Base-by-base conservation (phyloP, 2,888 invertebrate species). In the Caenorhabditis drosophilae region DNA sequence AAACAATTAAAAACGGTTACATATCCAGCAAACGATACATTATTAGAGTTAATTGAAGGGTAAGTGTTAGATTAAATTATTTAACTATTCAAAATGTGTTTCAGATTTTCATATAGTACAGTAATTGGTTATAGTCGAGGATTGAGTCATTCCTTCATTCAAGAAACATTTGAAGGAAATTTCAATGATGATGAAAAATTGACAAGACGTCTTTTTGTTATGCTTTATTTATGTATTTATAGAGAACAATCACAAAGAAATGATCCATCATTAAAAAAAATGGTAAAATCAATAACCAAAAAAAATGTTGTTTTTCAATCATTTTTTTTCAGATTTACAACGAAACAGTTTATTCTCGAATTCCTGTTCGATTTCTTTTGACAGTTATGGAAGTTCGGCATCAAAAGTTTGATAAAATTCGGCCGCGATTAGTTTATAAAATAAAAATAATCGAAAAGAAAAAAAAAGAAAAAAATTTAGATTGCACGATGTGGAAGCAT, bases 281-380 rank as follows among this genome's bases (percentile, higher is more conserved):
- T 54, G 40, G 50, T 58, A 18, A 4, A 6, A n/a, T 11, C 20
- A 4, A 27, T 20, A 45, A n/a, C 15, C 27, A 9, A 9, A 11
- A 22, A n/a, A 12, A n/a, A n/a, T n/a, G n/a, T 45, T n/a, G 11
- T 48, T 6, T 18, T 31, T 4, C 38, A 6, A 48, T 40, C 18
- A 36, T 31, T 31, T 31, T 12, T 22, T 51, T 64, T 31, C 50
- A 68, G 64, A 38, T 45, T 15, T 70, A 70, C 49, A 34, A 52
- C 15, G 22, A 54, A 11, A 51, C 59, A 1, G 38, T 73, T 16
- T 73, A 51, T 54, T 47, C 52, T 2, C 36, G 42, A 31, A 50
- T 73, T n/a, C 75, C 75, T 6, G 56, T 70, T n/a, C 56, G 73
- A 23, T 73, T 61, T 31, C 51, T 73, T 4, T 25, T 73, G 1